Base-by-base conservation (phyloP, 2,113 vertebrate species). In the Engystomops pustulosus region DNA sequence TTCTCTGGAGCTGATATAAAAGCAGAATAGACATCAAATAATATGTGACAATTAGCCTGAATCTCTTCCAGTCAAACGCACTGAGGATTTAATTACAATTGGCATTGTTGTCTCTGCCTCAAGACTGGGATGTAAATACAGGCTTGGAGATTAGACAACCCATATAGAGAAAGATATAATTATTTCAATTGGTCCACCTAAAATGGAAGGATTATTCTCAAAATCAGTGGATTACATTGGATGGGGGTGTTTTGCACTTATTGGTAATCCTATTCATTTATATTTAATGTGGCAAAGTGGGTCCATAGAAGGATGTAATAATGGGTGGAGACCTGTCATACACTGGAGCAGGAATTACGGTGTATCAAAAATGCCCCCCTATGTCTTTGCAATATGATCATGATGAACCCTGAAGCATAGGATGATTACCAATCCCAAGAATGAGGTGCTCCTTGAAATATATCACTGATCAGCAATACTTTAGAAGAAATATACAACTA, bases 191-290 rank as follows among this genome's bases (percentile, higher is more conserved):
- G 53, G 20, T 41, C 75, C 3, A 41, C 51, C 51, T 58, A 23
- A 12, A 32, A 38, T 23, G 2, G 12, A 30, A 11, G 1, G 10
- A 0, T 65, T 44, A 62, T 65, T 27, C 55, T 15, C 14, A 18
- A 6, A 79, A 18, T 60, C 20, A 62, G 38, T 30, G 62, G 62
- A 80, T 80, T 68, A 80, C 12, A 6, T 47, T 20, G 18, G 44
- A 20, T n/a, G 79, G 76, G 74, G 47, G 15, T 14, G 53, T 9
- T 18, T 7, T 36, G 30, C 20, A 34, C 78, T 67, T 18, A 34
- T 44, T 80, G 78, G 60, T 67, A 34, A 67, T 80, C 60, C 78
- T 47, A 18, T 49, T 80, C 60, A 80, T 80, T 49, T n/a, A 68
- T 14, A 67, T 49, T 80, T 80, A 80, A 67, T 80, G 58, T 76